These are phyloP conservation scores for Hemibagrus wyckioides DNA, from an alignment of 2,113 vertebrate genomes.

Conservation along the genomic window DNA sequence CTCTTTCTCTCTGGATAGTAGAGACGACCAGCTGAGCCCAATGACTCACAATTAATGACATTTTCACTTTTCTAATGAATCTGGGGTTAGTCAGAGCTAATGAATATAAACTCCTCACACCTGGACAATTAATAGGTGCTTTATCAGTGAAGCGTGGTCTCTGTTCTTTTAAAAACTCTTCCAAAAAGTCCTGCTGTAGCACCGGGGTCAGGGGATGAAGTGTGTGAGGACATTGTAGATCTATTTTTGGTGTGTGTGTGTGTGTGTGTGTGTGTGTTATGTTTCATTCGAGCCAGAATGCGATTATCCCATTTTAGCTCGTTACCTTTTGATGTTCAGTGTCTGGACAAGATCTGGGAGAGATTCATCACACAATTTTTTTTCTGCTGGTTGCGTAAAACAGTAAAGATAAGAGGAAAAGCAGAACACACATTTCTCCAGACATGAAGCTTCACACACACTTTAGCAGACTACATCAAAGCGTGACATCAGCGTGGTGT, in stretches of 20 bases:
- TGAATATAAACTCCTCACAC: constrained; percentile 24
- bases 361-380: constrained; percentile 37
- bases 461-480: background rate
- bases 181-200: background rate
- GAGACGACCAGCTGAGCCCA: constrained; percentile 12
- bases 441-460: constrained; percentile 5
- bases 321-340: constrained; percentile 46
- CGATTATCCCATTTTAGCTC: constrained; percentile 42
- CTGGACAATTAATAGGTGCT: background rate
- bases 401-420: background rate
- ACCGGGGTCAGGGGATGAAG: background rate
- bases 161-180: background rate
- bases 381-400: background rate
- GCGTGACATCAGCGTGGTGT: background rate
- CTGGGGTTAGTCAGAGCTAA: constrained; percentile 33
- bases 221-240: background rate
- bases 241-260: constrained; percentile 15
- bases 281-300: constrained; percentile 50
- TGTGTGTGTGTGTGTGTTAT: constrained; percentile 46
- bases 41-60: background rate
- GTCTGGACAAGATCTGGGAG: constrained; percentile 30
- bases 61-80: constrained; percentile 33
- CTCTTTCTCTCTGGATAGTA: background rate
- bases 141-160: background rate
- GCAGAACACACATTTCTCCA: constrained; percentile 23